These are phyloP conservation scores for Anniella stebbinsi DNA, from an alignment of 2,797 vertebrate genomes.

Conservation along the genomic window DNA sequence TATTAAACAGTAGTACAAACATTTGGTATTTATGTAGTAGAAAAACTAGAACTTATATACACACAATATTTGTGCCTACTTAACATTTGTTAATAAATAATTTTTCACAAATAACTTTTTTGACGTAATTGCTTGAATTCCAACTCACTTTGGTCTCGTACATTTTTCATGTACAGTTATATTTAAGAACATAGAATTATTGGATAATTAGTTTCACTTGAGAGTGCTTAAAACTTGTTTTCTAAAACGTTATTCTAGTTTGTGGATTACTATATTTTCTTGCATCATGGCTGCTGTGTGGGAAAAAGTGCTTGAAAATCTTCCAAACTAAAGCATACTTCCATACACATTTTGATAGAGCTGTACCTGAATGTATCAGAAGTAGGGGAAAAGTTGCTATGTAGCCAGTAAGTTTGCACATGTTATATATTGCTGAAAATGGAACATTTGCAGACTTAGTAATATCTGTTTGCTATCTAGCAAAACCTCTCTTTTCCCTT, in stretches of 20 bases:
- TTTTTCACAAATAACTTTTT: conserved; percentile 61
- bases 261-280: not conserved
- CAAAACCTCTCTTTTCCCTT: not conserved
- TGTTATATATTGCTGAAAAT: not conserved
- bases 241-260: conserved; percentile 11
- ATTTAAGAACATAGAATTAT: not conserved
- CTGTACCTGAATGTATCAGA: not conserved
- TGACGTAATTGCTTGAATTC: conserved; percentile 60
- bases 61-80: conserved; percentile 64
- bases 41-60: conserved; percentile 65
- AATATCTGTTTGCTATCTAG: not conserved
- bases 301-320: not conserved
- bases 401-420: not conserved
- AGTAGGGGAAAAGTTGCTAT: not conserved
- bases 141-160: conserved; percentile 21
- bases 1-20: conserved; percentile 65
- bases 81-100: conserved; percentile 65
- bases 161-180: conserved; percentile 46
- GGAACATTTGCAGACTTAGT: not conserved
- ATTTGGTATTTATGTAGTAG: conserved; percentile 66
- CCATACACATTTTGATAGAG: not conserved
- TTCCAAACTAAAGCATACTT: not conserved
- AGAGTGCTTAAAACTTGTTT: not conserved
- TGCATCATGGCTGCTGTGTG: not conserved
- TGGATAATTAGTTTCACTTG: not conserved